phyloP scores from a whole-genome alignment of 1,140 invertebrate species.

The Zophobas atratus region DNA sequence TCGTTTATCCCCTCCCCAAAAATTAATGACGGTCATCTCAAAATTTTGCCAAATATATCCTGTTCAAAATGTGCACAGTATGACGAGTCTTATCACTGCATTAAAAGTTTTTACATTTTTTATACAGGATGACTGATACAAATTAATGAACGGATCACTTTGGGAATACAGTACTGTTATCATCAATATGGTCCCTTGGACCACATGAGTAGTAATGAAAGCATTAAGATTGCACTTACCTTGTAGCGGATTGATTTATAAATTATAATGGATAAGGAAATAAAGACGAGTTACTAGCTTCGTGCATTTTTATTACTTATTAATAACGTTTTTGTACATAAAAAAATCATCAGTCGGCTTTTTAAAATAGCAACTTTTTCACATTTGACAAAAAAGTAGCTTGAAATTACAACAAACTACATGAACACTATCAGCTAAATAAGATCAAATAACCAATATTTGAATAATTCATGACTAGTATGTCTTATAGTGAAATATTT shows the following conservation, averaged over 20 bases:
- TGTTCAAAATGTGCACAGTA: no score
- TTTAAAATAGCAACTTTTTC: constrained; percentile 26
- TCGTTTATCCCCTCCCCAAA: no score
- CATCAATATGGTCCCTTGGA: no score
- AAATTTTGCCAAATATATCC: no score
- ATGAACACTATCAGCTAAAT: constrained; percentile 26
- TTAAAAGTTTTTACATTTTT: no score
- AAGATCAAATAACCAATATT: constrained; percentile 30
- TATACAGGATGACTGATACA: no score
- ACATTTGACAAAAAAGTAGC: constrained; percentile 18
- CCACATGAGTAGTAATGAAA: no score
- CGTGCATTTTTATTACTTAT: constrained; percentile 29
- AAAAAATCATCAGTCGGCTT: constrained; percentile 40
- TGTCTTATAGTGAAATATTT: constrained; percentile 31
- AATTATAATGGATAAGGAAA: neutral
- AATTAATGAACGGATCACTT: no score
- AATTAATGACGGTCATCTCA: no score
- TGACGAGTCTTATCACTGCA: no score
- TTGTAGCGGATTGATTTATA: neutral
- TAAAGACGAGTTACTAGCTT: neutral
- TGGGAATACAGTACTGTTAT: no score
- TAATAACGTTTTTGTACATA: constrained; percentile 30
- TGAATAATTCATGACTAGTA: constrained; percentile 35
- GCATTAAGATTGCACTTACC: neutral
- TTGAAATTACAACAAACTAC: constrained; percentile 34